Percentiles rank a stretch among this genome's conserved stretches.
Conservation (phyloP, 1,140 invertebrate genomes). For the Brachionus koreanus region DNA sequence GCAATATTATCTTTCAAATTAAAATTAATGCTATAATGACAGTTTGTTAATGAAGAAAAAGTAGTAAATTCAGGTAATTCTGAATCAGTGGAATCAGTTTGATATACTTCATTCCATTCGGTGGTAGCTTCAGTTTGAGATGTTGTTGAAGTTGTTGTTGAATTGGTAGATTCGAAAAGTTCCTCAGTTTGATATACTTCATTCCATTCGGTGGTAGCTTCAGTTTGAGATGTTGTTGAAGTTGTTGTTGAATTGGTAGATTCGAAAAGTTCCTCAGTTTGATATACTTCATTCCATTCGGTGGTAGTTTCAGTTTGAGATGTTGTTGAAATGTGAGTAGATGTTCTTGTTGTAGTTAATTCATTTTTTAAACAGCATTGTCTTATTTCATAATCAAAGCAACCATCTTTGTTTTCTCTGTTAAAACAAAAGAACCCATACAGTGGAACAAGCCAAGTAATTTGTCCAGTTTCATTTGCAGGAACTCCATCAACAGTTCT, state of each 20-base stretch:
- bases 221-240: background rate
- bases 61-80: background rate
- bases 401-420: background rate
- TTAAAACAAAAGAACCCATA: no score
- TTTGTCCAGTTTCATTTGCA: constrained; percentile 6
- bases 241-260: background rate
- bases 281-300: background rate
- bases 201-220: background rate
- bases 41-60: background rate
- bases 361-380: constrained; percentile 23
- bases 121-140: background rate
- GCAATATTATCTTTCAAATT: background rate
- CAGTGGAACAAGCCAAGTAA: background rate
- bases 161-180: no score
- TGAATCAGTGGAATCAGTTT: background rate
- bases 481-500: background rate
- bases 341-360: background rate
- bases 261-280: background rate
- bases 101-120: background rate
- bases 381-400: constrained; percentile 30
- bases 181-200: background rate
- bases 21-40: background rate
- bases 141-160: background rate
- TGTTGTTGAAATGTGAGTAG: background rate
- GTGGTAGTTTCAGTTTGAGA: background rate